Evolutionary conservation across 2,888 invertebrate genomes (phyloP), one percentile per base, ranked within the genome.

Genomic region (Drosophila picticornis): DNA sequence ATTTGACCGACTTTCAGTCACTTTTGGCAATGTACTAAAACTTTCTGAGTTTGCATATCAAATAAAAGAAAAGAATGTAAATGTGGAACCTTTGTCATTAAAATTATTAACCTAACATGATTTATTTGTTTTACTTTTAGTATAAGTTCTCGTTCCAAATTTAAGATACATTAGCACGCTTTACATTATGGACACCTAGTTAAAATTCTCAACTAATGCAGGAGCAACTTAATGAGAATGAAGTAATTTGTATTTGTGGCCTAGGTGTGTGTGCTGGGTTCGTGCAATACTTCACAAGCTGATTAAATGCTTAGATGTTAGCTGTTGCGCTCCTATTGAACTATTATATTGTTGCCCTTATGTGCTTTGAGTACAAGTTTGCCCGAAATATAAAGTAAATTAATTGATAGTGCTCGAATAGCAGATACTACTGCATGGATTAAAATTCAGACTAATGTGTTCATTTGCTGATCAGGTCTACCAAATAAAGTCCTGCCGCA

Each of bases 231-330:
- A 31, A 25, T 43, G 10, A 40, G 19, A 7, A 19, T 7, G 6
- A 2, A 52, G n/a, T 11, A 25, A 52, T 31, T 31, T 51, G 25
- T 22, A 3, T 7, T 36, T 36, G 9, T 36, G 36, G 6, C 16
- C 2, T n/a, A n/a, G n/a, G n/a, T n/a, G n/a, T n/a, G n/a, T 7
- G 7, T 36, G 36, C 19, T 36, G 7, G 25, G 10, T 16, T 50
- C 2, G 2, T 4, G 22, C 29, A 19, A 19, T 19, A 25, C 27
- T 50, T 16, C 7, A 36, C 16, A 75, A 80, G 69, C 80, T 61
- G 80, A 64, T 80, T 77, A 65, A 75, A 48, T 50, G 64, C 62
- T 79, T 58, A 32, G 55, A 36, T 55, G 16, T 34, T 22, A 4
- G 25, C 7, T 52, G 32, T 34, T 46, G 46, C 19, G 25, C 50